Evolutionary conservation across 2,113 vertebrate genomes (phyloP).

Genomic region (Myotis davidii): DNA sequence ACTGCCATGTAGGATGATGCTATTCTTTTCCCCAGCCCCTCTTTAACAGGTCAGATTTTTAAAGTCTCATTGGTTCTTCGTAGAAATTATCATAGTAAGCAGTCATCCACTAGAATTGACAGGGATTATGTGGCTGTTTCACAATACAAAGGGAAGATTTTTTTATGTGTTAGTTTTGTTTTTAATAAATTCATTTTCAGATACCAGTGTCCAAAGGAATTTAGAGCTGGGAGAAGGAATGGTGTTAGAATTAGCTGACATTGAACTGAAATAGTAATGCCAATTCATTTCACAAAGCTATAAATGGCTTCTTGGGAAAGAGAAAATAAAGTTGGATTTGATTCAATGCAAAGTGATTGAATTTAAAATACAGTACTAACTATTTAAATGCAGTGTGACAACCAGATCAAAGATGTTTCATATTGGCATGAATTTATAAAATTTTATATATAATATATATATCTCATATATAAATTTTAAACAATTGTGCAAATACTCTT

Average conservation of each 20-base stretch:
- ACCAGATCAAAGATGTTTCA: conserved; percentile 86
- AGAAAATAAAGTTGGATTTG: conserved; percentile 82
- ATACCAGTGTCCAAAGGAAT: conserved; percentile 75
- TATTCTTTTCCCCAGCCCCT: conserved; percentile 54
- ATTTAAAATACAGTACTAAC: conserved; percentile 88
- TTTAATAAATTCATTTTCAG: conserved; percentile 79
- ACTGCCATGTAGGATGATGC: conserved; percentile 53
- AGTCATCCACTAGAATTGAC: not conserved
- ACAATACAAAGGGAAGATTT: conserved; percentile 43
- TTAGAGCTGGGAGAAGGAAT: conserved; percentile 28
- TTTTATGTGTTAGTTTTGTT: conserved; percentile 45
- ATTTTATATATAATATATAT: conserved; percentile 85
- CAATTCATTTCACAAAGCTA: conserved; percentile 62
- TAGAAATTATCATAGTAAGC: conserved; percentile 38
- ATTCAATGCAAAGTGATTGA: conserved; percentile 82
- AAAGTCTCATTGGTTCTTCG: conserved; percentile 21
- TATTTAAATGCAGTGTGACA: conserved; percentile 88
- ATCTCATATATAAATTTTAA: conserved; percentile 87
- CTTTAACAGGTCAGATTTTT: conserved; percentile 20
- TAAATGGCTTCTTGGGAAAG: conserved; percentile 72
- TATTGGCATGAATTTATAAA: conserved; percentile 86
- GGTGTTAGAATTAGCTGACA: conserved; percentile 48
- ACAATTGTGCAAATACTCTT: conserved; percentile 87
- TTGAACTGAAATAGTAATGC: conserved; percentile 41
- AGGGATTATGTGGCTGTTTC: not conserved